Evolutionary conservation across 2,113 vertebrate species (phyloP).

Genomic region (Cathartes aura): DNA sequence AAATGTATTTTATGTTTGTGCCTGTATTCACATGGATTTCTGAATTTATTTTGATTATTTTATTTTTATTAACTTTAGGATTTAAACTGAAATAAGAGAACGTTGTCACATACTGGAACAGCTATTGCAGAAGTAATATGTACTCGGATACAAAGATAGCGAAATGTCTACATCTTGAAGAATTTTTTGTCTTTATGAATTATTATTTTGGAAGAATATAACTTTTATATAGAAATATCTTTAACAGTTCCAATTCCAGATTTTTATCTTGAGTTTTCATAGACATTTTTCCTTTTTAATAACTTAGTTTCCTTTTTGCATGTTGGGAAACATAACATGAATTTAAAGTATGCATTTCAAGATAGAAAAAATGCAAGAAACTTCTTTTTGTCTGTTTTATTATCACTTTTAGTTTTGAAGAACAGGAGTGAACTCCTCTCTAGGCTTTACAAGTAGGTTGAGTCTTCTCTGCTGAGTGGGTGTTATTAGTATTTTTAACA

Average conservation of each 20-base stretch:
- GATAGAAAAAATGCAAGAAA: not conserved
- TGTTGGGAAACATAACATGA: not conserved
- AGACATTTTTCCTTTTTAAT: not conserved
- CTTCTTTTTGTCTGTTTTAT: not conserved
- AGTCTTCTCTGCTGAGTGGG: not conserved
- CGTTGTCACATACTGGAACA: not conserved
- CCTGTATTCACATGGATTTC: not conserved
- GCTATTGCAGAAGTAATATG: not conserved
- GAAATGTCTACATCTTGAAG: not conserved
- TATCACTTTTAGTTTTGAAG: not conserved
- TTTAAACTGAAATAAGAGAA: not conserved
- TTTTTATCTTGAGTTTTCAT: not conserved
- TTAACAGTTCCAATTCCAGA: not conserved
- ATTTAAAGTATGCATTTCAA: not conserved
- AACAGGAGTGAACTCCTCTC: not conserved
- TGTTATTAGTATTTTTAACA: slow-evolving; percentile 37
- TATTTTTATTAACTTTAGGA: not conserved
- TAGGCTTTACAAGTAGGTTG: not conserved
- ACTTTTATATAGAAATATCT: not conserved
- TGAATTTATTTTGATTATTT: not conserved
- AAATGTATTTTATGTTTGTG: not conserved
- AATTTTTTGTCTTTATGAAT: not conserved
- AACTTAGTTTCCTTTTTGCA: not conserved
- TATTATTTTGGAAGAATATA: not conserved
- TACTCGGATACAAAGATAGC: not conserved